Conservation (phyloP, 1,140 invertebrate genomes). For the Epicauta chinensis region DNA sequence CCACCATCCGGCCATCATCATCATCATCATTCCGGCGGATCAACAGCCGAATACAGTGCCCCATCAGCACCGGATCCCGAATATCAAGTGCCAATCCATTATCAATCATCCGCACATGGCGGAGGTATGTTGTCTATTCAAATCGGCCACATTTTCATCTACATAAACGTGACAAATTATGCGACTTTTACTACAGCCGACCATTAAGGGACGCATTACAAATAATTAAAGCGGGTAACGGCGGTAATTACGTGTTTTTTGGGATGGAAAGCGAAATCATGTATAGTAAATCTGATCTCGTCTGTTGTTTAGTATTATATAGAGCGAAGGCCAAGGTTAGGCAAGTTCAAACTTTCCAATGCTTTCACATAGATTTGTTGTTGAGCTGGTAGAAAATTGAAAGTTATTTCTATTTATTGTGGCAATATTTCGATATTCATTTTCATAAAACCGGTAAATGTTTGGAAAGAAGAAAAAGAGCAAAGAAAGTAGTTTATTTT, state of each 20-base stretch:
- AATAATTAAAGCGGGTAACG: conserved; percentile 1
- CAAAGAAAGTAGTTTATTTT: too few species aligned
- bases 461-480: too few species aligned
- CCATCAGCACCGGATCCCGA: conserved; percentile 16
- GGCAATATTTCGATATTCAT: too few species aligned
- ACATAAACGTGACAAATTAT: background rate
- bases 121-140: conserved; percentile 10
- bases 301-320: too few species aligned
- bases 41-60: conserved; percentile 10
- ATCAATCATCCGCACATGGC: conserved; percentile 10
- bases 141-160: too few species aligned
- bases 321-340: background rate
- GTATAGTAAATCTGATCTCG: background rate
- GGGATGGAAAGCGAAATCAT: background rate
- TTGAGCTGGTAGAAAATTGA: conserved; percentile 3
- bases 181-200: too few species aligned
- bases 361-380: conserved; percentile 6
- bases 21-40: conserved; percentile 2
- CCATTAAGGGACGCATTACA: background rate
- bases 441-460: too few species aligned
- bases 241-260: background rate
- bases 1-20: conserved; percentile 8
- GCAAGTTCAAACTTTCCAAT: conserved; percentile 5
- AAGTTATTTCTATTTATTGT: too few species aligned
- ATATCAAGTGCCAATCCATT: conserved; percentile 14